Evolutionary conservation across 2,113 vertebrate genomes (phyloP).

Genomic region (Ictalurus punctatus): DNA sequence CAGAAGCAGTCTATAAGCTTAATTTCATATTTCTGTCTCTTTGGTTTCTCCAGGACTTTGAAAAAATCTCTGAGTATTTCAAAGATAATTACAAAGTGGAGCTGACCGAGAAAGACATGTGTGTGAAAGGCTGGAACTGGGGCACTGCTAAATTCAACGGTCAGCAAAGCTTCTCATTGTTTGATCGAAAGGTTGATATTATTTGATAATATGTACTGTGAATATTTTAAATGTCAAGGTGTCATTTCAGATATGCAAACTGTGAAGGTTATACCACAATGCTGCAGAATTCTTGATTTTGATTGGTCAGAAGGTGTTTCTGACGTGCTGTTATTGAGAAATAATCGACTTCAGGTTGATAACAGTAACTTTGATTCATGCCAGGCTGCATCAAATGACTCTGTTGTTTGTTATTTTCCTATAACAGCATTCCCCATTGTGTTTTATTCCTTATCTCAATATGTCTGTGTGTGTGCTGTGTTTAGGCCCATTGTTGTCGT

Average conservation of each 20-base stretch:
- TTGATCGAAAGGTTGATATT: neutral
- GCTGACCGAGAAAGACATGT: conserved; percentile 80
- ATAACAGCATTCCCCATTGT: neutral
- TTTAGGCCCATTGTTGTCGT: conserved; percentile 83
- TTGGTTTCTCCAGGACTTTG: conserved; percentile 73
- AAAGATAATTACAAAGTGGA: conserved; percentile 82
- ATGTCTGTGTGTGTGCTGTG: conserved; percentile 26
- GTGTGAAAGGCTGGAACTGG: conserved; percentile 91
- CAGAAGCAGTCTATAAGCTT: neutral
- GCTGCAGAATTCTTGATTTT: neutral
- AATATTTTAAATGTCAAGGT: neutral
- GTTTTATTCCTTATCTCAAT: neutral
- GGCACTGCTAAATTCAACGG: conserved; percentile 83
- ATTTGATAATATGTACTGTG: neutral
- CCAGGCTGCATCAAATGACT: neutral
- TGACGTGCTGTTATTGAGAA: neutral
- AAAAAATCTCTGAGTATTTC: conserved; percentile 85
- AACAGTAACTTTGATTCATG: neutral
- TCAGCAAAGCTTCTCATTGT: conserved; percentile 55
- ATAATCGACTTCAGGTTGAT: neutral
- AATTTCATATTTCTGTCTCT: neutral
- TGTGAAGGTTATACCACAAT: neutral
- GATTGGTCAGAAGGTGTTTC: neutral
- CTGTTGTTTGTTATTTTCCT: neutral
- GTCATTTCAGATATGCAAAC: neutral